A percentile compares a stretch with the other conserved stretches of the same genome.
phyloP scores from a whole-genome alignment of 1,140 invertebrate species.

The Arion vulgaris region DNA sequence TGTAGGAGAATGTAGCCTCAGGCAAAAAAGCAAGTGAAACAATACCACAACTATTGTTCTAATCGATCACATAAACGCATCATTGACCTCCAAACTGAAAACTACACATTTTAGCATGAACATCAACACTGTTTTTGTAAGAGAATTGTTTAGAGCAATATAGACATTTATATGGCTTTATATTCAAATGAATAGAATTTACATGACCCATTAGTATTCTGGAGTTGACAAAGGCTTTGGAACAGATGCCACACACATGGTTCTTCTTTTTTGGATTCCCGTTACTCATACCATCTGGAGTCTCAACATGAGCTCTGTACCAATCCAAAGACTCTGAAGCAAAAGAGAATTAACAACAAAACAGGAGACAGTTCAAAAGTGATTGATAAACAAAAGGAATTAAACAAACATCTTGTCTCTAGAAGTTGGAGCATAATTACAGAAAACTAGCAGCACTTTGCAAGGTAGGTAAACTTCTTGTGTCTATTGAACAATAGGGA shows the following conservation, averaged over 20 bases:
- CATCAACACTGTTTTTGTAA: slow-evolving; percentile 25
- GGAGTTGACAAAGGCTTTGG: slow-evolving; percentile 31
- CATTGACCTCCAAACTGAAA: not conserved
- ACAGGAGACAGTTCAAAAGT: not conserved
- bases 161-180: slow-evolving; percentile 25
- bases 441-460: not conserved
- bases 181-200: slow-evolving; percentile 28
- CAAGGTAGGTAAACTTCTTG: not conserved
- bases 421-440: not conserved
- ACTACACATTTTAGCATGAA: slow-evolving; percentile 28
- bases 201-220: slow-evolving; percentile 26
- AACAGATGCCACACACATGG: slow-evolving; percentile 31
- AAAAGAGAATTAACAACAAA: slow-evolving; percentile 20
- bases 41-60: too few relatives aligned
- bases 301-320: slow-evolving; percentile 9
- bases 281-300: not conserved
- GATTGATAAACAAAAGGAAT: not conserved
- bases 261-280: slow-evolving; percentile 29
- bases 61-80: not conserved
- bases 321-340: slow-evolving; percentile 25
- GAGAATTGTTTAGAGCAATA: slow-evolving; percentile 21
- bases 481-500: not conserved
- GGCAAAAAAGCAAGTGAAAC: too few relatives aligned
- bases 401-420: not conserved
- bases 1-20: too few relatives aligned